These are phyloP conservation scores for Clangula hyemalis DNA, from an alignment of 2,797 vertebrate species.

Conservation along the genomic window DNA sequence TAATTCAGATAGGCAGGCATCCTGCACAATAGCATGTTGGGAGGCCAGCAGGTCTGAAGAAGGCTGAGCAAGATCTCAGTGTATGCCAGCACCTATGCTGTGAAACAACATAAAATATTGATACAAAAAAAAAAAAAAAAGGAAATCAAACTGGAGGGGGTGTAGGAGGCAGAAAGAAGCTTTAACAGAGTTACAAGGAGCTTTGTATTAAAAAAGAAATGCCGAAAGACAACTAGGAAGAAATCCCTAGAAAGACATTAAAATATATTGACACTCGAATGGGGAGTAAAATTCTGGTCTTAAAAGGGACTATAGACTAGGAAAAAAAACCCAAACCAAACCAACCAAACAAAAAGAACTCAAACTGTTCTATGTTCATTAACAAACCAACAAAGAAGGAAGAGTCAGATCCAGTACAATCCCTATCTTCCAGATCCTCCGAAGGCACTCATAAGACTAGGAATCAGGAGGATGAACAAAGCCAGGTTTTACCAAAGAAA, in stretches of 20 bases:
- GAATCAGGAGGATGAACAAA: background rate
- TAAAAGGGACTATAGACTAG: background rate
- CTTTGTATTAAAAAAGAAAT: background rate
- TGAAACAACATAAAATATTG: accelerated
- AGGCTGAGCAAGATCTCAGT: background rate
- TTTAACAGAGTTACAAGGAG: background rate
- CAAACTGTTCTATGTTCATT: background rate
- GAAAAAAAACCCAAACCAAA: background rate
- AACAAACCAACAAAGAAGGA: background rate
- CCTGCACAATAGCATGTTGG: background rate
- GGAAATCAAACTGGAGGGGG: background rate
- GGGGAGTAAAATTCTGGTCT: background rate
- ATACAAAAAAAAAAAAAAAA: background rate
- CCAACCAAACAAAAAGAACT: too few relatives aligned
- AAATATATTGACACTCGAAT: background rate
- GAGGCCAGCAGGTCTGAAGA: background rate
- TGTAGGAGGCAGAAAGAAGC: background rate
- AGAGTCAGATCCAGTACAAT: background rate
- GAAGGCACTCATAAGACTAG: background rate
- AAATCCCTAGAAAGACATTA: background rate
- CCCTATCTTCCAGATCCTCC: background rate
- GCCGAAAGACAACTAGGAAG: background rate
- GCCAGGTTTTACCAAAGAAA: background rate
- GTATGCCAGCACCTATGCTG: background rate
- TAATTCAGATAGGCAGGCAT: background rate